phyloP scores from a whole-genome alignment of 2,797 vertebrate species.

The Enteromius thamalakanensis region DNA sequence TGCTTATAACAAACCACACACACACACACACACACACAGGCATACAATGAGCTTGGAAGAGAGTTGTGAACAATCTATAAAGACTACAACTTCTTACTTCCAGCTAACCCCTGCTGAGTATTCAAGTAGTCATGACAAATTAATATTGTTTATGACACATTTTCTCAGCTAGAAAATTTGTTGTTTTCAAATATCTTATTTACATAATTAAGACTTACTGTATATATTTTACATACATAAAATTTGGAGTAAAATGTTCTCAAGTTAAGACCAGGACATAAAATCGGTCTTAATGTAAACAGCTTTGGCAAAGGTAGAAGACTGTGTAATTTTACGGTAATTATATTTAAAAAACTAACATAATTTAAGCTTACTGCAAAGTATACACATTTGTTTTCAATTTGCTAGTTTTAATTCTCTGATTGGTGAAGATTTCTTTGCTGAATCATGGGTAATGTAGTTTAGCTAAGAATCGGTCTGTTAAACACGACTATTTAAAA shows the following conservation, averaged over 20 bases:
- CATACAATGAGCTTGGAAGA: neutral
- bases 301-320: neutral
- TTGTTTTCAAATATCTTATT: neutral
- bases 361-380: neutral
- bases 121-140: neutral
- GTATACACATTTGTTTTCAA: neutral
- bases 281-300: too few species aligned
- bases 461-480: neutral
- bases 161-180: neutral
- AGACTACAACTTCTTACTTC: neutral
- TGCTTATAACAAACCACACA: neutral
- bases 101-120: neutral
- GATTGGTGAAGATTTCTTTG: neutral
- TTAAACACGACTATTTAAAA: neutral
- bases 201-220: neutral
- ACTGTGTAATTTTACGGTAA: neutral
- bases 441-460: neutral
- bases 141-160: neutral
- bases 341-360: neutral
- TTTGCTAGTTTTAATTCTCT: neutral
- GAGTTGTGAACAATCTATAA: too few species aligned
- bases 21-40: neutral
- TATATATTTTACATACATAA: neutral
- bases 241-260: neutral
- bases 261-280: neutral